A percentile compares a stretch with the other conserved stretches of the same genome.
phyloP scores from a whole-genome alignment of 2,888 invertebrate genomes.

The Pammene aurita region DNA sequence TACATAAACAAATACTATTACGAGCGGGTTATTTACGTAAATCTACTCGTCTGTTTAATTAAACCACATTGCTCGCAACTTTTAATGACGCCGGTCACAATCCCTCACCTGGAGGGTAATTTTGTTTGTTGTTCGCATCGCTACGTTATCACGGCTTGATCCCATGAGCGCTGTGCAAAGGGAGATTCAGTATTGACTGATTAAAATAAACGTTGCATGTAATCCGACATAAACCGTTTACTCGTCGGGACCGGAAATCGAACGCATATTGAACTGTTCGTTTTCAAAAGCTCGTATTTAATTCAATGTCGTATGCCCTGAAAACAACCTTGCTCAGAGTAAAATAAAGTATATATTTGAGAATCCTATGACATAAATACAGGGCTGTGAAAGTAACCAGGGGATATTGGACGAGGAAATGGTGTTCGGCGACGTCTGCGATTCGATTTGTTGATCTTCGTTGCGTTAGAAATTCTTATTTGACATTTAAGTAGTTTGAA shows the following conservation, averaged over 20 bases:
- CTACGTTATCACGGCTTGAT: conserved; percentile 49
- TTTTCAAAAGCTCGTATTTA: conserved; percentile 16
- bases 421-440: conserved; percentile 53
- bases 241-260: conserved; percentile 76
- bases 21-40: too few species aligned
- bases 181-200: conserved; percentile 52
- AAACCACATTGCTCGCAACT: too few species aligned
- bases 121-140: conserved; percentile 42
- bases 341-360: conserved; percentile 4
- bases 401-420: conserved; percentile 73
- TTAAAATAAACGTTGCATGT: conserved; percentile 74
- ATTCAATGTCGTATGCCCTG: not conserved
- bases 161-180: conserved; percentile 48
- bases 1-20: too few species aligned
- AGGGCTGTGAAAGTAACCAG: conserved; percentile 3
- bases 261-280: conserved; percentile 62
- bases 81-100: not conserved
- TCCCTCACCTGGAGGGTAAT: conserved; percentile 31
- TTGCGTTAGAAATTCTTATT: conserved; percentile 33
- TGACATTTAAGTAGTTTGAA: conserved; percentile 11
- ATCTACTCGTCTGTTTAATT: too few species aligned
- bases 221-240: conserved; percentile 74
- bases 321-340: not conserved
- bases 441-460: conserved; percentile 52
- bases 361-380: not conserved